Conservation (phyloP, 2,888 invertebrate species). For the Epinotia brunnichana region DNA sequence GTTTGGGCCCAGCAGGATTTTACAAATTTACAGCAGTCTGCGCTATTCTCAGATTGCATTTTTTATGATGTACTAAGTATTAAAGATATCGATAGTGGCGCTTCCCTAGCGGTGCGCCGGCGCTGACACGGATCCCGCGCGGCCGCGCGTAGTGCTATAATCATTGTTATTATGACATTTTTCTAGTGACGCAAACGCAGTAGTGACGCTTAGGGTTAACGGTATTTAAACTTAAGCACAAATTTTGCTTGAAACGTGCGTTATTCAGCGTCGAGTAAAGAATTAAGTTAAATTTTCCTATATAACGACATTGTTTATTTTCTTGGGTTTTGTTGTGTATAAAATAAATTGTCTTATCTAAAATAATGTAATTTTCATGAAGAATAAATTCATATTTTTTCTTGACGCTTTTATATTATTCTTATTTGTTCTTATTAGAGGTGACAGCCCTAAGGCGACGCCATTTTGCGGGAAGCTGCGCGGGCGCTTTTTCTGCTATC, state of each 20-base stretch:
- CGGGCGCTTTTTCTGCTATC: constrained; percentile 56
- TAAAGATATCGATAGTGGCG: constrained; percentile 20
- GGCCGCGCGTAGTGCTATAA: constrained; percentile 53
- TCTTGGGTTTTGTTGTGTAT: no score
- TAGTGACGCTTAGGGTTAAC: constrained; percentile 34
- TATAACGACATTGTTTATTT: no score
- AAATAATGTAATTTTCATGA: no score
- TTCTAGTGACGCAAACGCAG: constrained; percentile 60
- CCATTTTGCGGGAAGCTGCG: constrained; percentile 62
- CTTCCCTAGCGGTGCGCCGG: constrained; percentile 57
- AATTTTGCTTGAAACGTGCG: not conserved
- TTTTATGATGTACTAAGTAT: not conserved
- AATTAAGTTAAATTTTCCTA: no score
- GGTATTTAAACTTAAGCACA: no score
- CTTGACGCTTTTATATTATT: not conserved
- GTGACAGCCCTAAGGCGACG: constrained; percentile 44
- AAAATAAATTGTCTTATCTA: no score
- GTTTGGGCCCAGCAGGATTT: no score
- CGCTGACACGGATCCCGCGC: constrained; percentile 64
- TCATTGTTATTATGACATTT: constrained; percentile 66
- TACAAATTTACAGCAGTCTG: no score
- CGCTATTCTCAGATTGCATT: not conserved
- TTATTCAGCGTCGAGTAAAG: no score
- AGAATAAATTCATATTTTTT: no score
- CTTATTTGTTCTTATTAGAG: not conserved